phyloP scores from a whole-genome alignment of 2,888 invertebrate species.

The Electrophaes corylata region DNA sequence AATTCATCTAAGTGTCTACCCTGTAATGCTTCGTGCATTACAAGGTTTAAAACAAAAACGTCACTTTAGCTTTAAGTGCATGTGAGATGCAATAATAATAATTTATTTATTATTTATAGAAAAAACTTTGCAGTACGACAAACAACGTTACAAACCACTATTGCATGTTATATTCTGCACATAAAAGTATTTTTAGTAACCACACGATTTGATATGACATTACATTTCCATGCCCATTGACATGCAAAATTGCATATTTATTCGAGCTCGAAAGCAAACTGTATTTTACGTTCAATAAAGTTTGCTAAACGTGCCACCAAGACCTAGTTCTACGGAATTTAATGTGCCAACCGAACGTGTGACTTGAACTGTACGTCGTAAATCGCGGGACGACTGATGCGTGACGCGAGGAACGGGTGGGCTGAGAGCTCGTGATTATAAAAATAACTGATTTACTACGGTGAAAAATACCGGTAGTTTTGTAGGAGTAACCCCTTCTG shows the following conservation, averaged over 20 bases:
- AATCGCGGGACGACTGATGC: constrained; percentile 38
- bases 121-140: background rate
- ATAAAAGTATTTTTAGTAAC: background rate
- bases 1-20: too few relatives aligned
- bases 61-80: too few relatives aligned
- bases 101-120: too few relatives aligned
- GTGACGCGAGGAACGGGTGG: constrained; percentile 33
- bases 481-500: too few relatives aligned
- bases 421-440: constrained; percentile 6
- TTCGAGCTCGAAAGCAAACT: constrained; percentile 22
- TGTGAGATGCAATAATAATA: too few relatives aligned
- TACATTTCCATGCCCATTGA: constrained; percentile 9
- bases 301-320: constrained; percentile 27
- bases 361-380: constrained; percentile 35
- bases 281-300: constrained; percentile 31
- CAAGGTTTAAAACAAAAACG: too few relatives aligned
- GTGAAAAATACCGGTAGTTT: background rate
- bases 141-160: background rate
- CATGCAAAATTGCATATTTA: constrained; percentile 32
- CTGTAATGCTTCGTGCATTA: too few relatives aligned
- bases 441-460: background rate
- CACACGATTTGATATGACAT: background rate
- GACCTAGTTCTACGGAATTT: constrained; percentile 33
- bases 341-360: constrained; percentile 37
- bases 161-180: background rate